Evolutionary conservation across 2,797 vertebrate species (phyloP), one percentile per base, ranked within the genome.

Genomic region (Sparidentex hasta): DNA sequence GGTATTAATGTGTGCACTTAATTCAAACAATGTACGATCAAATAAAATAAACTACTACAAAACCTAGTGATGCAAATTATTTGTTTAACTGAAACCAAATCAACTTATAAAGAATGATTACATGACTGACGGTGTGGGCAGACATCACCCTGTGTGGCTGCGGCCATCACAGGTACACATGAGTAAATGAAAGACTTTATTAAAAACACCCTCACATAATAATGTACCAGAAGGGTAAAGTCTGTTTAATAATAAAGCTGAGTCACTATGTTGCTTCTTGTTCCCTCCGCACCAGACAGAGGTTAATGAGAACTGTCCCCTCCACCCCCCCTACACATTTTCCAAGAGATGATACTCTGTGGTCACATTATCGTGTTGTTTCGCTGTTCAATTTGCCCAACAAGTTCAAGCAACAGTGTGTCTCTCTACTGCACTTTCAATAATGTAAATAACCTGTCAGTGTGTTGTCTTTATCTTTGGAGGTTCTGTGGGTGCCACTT

Each of bases 161-260:
- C 27, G 27, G 27, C 27, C 27, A 27, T 27, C 27, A 4, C 27
- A 27, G n/a, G n/a, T n/a, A n/a, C 84, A 69, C 83, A 44, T 56
- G 81, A 86, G 80, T 77, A 68, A 82, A 81, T 65, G 25, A 62
- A 69, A 77, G 70, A 50, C 72, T 80, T 87, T 89, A 90, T 91
- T 91, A 74, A 88, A 88, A 86, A 79, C 71, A 43, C 33, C 2
- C 18, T 33, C 3, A 11, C 75, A 90, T 78, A 78, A 88, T 61
- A 90, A 80, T 65, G 80, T 33, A 85, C 65, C 50, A 63, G 55
- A 56, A 69, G 25, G 52, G 57, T 80, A 71, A 83, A 74, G 75
- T 71, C 68, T 63, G 41, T 70, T 74, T 78, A 72, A 85, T 86
- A 90, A 87, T 82, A 84, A 78, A 76, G 76, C 84, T 80, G 81